These are phyloP conservation scores for Porites lobata DNA, from an alignment of 92 coral and sea anemone species.

Conservation along the genomic window DNA sequence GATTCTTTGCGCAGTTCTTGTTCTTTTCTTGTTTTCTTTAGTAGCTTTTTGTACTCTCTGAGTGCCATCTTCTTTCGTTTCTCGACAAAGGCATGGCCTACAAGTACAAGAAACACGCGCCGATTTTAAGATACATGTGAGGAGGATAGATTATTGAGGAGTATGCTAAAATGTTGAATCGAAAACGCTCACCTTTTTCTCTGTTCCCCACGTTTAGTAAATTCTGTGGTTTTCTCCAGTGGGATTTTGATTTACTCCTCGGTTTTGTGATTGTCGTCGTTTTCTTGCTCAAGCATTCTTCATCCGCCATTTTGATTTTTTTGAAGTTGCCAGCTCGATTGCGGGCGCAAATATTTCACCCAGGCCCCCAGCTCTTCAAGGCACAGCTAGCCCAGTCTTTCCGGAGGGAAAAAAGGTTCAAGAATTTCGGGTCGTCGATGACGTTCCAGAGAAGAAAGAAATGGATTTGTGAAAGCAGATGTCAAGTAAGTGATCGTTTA, in stretches of 20 bases:
- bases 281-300: background rate
- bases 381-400: no score
- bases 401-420: no score
- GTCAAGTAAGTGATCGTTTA: no score
- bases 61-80: conserved; percentile 80
- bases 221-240: conserved; percentile 63
- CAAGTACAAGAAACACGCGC: background rate
- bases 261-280: background rate
- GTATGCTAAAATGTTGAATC: background rate
- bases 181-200: conserved; percentile 67
- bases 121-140: background rate
- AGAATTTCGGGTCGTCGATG: no score
- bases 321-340: background rate
- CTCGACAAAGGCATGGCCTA: conserved; percentile 96
- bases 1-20: background rate
- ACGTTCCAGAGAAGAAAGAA: no score
- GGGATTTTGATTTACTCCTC: conserved; percentile 50
- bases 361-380: no score
- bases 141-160: no score
- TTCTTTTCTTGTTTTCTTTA: conserved; percentile 73
- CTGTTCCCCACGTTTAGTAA: conserved; percentile 64
- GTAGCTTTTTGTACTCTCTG: conserved; percentile 83
- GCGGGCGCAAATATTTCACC: background rate
- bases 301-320: conserved; percentile 76
- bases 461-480: no score